Evolutionary conservation across 1,140 invertebrate genomes (phyloP).

Genomic region (Drosophila serrata): DNA sequence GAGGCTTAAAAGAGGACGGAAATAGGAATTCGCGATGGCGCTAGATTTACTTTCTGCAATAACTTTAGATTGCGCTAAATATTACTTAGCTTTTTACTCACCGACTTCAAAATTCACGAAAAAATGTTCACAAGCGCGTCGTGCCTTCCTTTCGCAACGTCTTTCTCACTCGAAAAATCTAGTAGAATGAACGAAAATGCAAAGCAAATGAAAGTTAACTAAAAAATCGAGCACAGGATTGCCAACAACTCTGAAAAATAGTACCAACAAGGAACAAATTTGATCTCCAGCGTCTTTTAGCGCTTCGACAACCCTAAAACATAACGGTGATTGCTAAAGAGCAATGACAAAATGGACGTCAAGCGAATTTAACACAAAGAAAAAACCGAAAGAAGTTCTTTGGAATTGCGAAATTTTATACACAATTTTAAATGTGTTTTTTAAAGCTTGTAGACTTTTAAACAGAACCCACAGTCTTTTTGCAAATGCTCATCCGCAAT

Average conservation of each 20-base stretch:
- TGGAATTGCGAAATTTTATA: slow-evolving; percentile 5
- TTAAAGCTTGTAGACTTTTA: background rate
- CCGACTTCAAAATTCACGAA: background rate
- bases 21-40: background rate
- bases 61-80: background rate
- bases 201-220: background rate
- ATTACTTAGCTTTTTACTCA: background rate
- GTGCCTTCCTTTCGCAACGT: background rate
- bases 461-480: background rate
- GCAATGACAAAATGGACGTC: slow-evolving; percentile 11
- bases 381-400: background rate
- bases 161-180: background rate
- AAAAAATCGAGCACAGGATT: background rate
- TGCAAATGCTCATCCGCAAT: background rate
- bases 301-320: slow-evolving; percentile 24
- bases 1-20: background rate
- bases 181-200: background rate
- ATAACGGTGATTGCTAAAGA: slow-evolving; percentile 43
- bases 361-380: slow-evolving; percentile 1
- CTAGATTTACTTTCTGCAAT: background rate
- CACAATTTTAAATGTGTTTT: background rate
- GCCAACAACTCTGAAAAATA: background rate
- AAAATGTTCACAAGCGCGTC: background rate
- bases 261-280: background rate
- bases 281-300: too few relatives aligned